Evolutionary conservation across 2,113 vertebrate genomes (phyloP).

Genomic region (Bubalus kerabau): DNA sequence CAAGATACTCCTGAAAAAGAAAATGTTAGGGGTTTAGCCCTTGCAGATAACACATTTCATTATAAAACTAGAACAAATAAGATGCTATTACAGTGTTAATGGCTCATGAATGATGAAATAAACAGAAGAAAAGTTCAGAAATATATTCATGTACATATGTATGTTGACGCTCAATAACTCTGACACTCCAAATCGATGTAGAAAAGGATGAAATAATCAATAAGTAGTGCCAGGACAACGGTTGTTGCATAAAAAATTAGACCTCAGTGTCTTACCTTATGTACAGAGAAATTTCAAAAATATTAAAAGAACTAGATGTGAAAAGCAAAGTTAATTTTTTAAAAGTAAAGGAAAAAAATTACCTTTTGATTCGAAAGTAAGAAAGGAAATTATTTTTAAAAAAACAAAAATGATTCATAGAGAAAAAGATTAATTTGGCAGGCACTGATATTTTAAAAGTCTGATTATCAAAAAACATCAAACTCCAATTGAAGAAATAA

Average conservation of each 20-base stretch:
- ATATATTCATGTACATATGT: neutral
- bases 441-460: neutral
- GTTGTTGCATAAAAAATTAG: neutral
- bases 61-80: neutral
- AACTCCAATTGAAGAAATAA: neutral
- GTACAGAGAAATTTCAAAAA: neutral
- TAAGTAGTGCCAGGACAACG: neutral
- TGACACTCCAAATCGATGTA: neutral
- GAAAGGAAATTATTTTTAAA: neutral
- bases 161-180: neutral
- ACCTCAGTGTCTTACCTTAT: neutral
- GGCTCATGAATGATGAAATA: neutral
- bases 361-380: neutral
- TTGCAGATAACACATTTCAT: neutral
- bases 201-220: neutral
- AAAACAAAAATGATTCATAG: neutral
- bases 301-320: neutral
- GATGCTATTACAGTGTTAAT: neutral
- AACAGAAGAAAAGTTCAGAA: neutral
- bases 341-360: neutral
- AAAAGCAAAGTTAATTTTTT: neutral
- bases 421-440: neutral
- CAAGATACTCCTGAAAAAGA: neutral
- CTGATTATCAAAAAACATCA: neutral
- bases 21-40: neutral